Percentiles rank a stretch among this genome's conserved stretches.
Conservation (phyloP, 2,113 vertebrate species). For the Nesospiza acunhae region DNA sequence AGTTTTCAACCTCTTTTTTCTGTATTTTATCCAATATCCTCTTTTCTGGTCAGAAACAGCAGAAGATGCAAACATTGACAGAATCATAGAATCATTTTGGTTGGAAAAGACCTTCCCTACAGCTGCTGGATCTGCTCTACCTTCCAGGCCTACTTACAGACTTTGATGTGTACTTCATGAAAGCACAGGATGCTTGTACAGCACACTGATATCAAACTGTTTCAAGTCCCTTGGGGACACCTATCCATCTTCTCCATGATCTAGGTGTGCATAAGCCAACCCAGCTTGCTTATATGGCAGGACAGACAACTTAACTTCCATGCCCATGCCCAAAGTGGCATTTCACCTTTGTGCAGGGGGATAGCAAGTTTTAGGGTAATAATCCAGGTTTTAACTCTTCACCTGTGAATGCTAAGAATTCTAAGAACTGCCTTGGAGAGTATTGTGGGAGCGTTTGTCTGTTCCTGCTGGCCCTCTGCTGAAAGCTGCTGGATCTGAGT, state of each 20-base stretch:
- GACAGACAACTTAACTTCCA: not conserved
- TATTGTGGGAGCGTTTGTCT: not conserved
- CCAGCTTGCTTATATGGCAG: not conserved
- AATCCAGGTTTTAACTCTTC: not conserved
- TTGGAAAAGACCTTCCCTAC: not conserved
- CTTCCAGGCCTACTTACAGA: not conserved
- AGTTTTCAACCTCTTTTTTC: not conserved
- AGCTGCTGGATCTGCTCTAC: not conserved
- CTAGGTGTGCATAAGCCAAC: not conserved
- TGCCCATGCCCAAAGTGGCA: rapidly evolving
- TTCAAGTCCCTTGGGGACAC: not conserved
- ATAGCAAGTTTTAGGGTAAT: not conserved
- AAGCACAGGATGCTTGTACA: not conserved
- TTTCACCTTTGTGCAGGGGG: not conserved
- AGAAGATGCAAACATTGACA: not conserved
- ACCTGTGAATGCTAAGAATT: not conserved
- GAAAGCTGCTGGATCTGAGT: not conserved
- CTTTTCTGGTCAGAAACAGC: not conserved
- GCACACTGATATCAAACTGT: not conserved
- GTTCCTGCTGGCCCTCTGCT: not conserved
- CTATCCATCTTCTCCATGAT: not conserved
- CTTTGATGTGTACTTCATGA: not conserved
- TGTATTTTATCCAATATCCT: not conserved
- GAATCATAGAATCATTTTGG: not conserved
- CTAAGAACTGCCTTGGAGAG: not conserved